Conservation (phyloP, 2,888 invertebrate species). For the Zele albiditarsus region DNA sequence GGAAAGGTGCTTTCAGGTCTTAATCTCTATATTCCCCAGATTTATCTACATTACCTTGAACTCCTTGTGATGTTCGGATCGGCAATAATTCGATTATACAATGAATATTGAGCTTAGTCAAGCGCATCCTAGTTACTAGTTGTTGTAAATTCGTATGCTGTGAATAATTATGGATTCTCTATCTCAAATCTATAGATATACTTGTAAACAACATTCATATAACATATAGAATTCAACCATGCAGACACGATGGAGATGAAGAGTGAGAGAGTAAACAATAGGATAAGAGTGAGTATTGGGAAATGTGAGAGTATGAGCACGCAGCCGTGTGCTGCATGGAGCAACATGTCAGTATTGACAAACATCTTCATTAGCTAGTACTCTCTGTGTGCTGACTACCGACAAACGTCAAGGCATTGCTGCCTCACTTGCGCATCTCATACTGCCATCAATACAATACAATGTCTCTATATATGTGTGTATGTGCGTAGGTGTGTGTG, state of each 20-base stretch:
- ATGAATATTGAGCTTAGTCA: background rate
- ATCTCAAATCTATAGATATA: background rate
- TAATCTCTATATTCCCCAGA: no score
- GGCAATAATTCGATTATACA: background rate
- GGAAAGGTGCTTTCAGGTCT: no score
- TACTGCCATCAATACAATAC: slow-evolving; percentile 12
- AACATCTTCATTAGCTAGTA: slow-evolving; percentile 67
- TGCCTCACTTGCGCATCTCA: slow-evolving; percentile 36
- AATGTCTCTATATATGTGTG: background rate
- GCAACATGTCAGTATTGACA: slow-evolving; percentile 65
- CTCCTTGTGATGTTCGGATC: background rate
- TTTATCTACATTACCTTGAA: background rate
- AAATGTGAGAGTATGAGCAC: slow-evolving; percentile 34
- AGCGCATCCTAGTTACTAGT: background rate
- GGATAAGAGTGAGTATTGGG: background rate
- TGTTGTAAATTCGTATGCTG: background rate
- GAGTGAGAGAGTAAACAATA: background rate
- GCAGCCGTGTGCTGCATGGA: slow-evolving; percentile 48
- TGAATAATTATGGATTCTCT: background rate
- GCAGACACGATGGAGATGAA: no score
- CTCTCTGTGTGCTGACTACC: slow-evolving; percentile 57
- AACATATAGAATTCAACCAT: no score
- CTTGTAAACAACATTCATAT: background rate
- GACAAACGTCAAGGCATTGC: slow-evolving; percentile 53
- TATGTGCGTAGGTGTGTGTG: background rate